Evolutionary conservation across 2,888 invertebrate species (phyloP), one percentile per base, ranked within the genome.

Genomic region (Drosophila mimetica): DNA sequence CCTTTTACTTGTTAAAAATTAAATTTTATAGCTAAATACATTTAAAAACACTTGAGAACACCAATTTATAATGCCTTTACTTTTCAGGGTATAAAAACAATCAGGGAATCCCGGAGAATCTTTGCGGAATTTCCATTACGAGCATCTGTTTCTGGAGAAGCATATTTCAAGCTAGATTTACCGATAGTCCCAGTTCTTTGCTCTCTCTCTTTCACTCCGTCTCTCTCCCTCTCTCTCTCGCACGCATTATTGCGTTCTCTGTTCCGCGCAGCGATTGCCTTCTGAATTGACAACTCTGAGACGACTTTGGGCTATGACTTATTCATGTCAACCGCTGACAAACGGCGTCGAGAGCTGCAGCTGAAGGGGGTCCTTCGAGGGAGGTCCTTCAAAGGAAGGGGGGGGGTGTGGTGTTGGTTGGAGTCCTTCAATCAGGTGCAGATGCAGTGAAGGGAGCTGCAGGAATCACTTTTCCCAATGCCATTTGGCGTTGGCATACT

Each of bases 291-390:
- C 64, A 69, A 61, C 60, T 66, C 66, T 48, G 37, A 57, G 57
- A 46, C 52, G 37, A 46, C 39, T 65, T 46, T 69, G 57, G 71
- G 63, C 74, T 71, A 85, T 85, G 85, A 81, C 85, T 81, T 82
- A 82, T 85, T 85, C 79, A 85, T 85, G 85, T 77, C 86, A 82
- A 66, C 74, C 57, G 71, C 69, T 81, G 82, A 81, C 76, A 81
- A 81, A 84, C 82, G 81, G 78, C 78, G 69, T 16, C 47, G 57
- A 71, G 57, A 65, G 54, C 60, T 64, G 70, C 55, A 52, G 59
- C 16, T 39, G 67, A 50, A 66, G 66, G 16, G 25, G 11, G 6
- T 30, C 22, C 42, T 44, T 14, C n/a, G 42, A 20, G 42, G 42
- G n/a, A n/a, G 22, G 16, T 46, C 42, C 42, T 25, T 25, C 1